Conservation (phyloP, 2,113 vertebrate genomes). For the Myodes glareolus region DNA sequence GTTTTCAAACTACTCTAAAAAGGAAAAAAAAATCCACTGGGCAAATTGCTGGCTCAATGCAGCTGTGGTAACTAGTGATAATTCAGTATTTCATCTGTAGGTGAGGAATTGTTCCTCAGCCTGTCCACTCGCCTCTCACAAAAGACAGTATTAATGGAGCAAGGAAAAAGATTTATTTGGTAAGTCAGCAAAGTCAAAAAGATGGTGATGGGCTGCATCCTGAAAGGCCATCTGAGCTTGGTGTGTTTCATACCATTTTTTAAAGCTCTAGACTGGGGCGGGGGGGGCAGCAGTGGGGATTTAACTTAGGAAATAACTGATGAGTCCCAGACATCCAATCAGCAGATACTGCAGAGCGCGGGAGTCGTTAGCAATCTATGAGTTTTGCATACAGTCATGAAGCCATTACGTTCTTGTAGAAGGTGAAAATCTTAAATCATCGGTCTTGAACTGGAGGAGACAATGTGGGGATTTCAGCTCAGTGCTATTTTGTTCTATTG, state of each 20-base stretch:
- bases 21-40: not conserved
- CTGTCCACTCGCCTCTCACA: not conserved
- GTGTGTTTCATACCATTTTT: not conserved
- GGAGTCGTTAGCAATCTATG: not conserved
- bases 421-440: not conserved
- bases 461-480: not conserved
- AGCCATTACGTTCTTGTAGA: not conserved
- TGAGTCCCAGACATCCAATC: not conserved
- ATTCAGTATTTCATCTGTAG: not conserved
- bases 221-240: not conserved
- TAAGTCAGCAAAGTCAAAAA: not conserved
- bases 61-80: not conserved
- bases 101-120: not conserved
- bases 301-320: not conserved
- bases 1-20: slow-evolving; percentile 2
- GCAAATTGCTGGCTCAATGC: not conserved
- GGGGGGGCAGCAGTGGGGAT: not conserved
- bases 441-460: not conserved
- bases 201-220: not conserved
- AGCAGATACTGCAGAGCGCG: not conserved
- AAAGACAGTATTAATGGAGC: not conserved
- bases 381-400: not conserved
- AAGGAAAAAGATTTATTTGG: not conserved
- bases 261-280: not conserved
- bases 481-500: not conserved